phyloP scores from a whole-genome alignment of 2,888 invertebrate genomes.

The Petrolisthes cinctipes region DNA sequence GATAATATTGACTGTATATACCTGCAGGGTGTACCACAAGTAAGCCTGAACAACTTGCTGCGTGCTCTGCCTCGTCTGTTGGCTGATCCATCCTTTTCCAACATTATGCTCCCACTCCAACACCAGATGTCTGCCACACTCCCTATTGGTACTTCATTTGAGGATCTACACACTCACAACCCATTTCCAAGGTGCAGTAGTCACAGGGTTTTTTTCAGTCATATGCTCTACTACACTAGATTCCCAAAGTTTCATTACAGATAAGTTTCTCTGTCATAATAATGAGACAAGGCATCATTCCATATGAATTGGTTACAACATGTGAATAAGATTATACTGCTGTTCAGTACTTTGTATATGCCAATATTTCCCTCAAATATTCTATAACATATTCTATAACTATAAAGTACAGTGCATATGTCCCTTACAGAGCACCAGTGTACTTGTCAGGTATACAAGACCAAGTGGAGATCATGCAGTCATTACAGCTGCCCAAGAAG shows the following conservation, averaged over 20 bases:
- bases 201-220: background rate
- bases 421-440: constrained; percentile 73
- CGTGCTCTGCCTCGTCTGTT: constrained; percentile 75
- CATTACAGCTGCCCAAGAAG: constrained; percentile 90
- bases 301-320: background rate
- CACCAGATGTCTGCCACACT: constrained; percentile 79
- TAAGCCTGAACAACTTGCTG: constrained; percentile 70
- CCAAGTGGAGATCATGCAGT: constrained; percentile 83
- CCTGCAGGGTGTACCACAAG: constrained; percentile 53
- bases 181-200: constrained; percentile 74
- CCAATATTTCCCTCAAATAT: background rate
- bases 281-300: background rate
- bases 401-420: no score
- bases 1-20: background rate
- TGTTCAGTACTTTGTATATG: background rate
- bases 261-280: no score
- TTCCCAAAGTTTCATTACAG: no score
- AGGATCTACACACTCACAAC: constrained; percentile 70
- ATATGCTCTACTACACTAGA: background rate
- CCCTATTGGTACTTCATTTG: constrained; percentile 67
- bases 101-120: constrained; percentile 90
- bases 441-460: constrained; percentile 86
- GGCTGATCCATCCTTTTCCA: constrained; percentile 77
- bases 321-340: background rate
- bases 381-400: background rate